These are phyloP conservation scores for Forbesichthys papilliferus DNA, from an alignment of 2,113 vertebrate species.

Conservation along the genomic window DNA sequence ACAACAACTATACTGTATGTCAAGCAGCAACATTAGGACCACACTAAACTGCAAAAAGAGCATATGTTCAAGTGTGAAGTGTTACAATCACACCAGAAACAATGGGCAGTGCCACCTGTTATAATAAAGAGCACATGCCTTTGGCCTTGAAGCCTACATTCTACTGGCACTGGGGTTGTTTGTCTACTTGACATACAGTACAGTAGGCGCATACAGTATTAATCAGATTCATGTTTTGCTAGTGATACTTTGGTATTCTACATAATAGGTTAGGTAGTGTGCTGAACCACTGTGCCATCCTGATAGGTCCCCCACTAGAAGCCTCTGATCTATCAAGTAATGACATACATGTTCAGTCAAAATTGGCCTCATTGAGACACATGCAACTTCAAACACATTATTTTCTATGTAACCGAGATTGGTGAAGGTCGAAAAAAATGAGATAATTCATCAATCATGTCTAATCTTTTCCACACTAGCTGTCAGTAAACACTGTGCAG, in stretches of 20 bases:
- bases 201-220: not conserved
- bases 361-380: conserved; percentile 43
- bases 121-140: not conserved
- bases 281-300: conserved; percentile 43
- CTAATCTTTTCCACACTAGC: conserved; percentile 24
- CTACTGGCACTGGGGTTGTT: not conserved
- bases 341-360: conserved; percentile 56
- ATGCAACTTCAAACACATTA: conserved; percentile 17
- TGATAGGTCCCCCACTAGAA: conserved; percentile 24
- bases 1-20: not conserved
- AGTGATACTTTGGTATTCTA: conserved; percentile 13
- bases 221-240: not conserved
- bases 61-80: too few species aligned
- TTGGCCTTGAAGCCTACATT: not conserved
- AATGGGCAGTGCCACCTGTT: not conserved
- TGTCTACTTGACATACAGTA: not conserved
- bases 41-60: too few species aligned
- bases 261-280: conserved; percentile 47
- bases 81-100: too few species aligned
- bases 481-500: conserved; percentile 19
- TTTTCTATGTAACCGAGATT: conserved; percentile 9
- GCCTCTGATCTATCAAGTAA: conserved; percentile 45
- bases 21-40: too few species aligned
- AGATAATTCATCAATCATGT: conserved; percentile 35
- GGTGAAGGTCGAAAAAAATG: not conserved